phyloP scores from a whole-genome alignment of 35 echinoderm and acorn worm species.

The Holothuria glaberrima region DNA sequence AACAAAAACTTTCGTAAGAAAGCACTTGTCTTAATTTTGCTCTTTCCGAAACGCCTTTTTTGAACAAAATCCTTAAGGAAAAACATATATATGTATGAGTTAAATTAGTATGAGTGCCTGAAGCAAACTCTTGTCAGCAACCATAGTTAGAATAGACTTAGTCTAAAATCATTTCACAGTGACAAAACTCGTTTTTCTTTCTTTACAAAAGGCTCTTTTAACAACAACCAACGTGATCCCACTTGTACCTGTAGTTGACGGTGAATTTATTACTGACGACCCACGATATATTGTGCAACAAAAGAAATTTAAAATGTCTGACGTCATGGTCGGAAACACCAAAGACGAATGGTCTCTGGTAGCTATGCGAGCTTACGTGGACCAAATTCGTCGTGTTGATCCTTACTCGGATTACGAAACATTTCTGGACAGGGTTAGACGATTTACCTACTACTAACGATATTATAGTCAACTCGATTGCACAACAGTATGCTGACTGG shows the following conservation, averaged over 20 bases:
- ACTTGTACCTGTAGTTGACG: constrained; percentile 66
- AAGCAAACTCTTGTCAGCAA: no score
- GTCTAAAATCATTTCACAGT: no score
- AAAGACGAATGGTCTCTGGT: constrained; percentile 62
- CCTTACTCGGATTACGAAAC: no score
- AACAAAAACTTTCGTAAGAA: no score
- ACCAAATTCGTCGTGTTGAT: background rate
- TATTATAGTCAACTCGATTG: constrained; percentile 55
- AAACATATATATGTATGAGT: no score
- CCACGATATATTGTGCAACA: constrained; percentile 29
- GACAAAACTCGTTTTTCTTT: no score
- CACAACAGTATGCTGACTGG: constrained; percentile 71
- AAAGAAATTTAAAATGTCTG: constrained; percentile 56
- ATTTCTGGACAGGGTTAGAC: constrained; percentile 50
- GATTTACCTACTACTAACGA: constrained; percentile 27
- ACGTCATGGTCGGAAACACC: constrained; percentile 51
- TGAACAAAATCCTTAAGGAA: no score
- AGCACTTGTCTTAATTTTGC: no score
- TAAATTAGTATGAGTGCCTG: no score
- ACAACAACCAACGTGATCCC: constrained; percentile 67
- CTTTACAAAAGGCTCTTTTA: constrained; percentile 47
- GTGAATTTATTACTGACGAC: constrained; percentile 16
- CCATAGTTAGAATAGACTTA: no score
- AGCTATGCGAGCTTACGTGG: constrained; percentile 21
- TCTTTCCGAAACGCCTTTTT: no score